Percentiles rank a stretch among this genome's conserved stretches.
Conservation (phyloP, 1,140 invertebrate species). For the Formica selysi region DNA sequence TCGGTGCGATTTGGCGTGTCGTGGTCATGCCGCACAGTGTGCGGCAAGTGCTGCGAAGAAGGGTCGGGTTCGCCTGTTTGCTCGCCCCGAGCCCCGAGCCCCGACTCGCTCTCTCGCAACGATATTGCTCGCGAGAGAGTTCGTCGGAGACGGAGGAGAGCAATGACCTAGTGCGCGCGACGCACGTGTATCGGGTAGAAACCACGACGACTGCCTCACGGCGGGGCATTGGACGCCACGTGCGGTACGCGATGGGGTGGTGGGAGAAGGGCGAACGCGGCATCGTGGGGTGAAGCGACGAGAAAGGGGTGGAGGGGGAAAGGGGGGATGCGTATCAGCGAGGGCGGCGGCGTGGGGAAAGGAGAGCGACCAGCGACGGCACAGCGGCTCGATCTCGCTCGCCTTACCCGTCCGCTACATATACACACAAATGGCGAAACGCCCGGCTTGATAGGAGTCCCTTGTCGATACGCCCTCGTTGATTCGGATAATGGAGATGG, state of each 20-base stretch:
- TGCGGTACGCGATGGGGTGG: constrained; percentile 55
- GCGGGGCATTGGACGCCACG: constrained; percentile 82
- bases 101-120: constrained; percentile 9
- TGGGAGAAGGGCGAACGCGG: constrained; percentile 37
- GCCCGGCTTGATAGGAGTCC: not conserved
- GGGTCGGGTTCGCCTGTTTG: constrained; percentile 1
- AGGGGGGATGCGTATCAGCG: no score
- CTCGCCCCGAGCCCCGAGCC: not conserved
- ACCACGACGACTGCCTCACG: constrained; percentile 81
- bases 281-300: not conserved
- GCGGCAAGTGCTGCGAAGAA: constrained; percentile 29
- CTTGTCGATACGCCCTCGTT: constrained; percentile 47
- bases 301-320: not conserved
- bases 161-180: constrained; percentile 84
- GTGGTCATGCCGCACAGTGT: constrained; percentile 50
- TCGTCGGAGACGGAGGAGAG: constrained; percentile 71
- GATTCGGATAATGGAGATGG: constrained; percentile 51
- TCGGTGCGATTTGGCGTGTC: constrained; percentile 34
- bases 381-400: no score
- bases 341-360: no score
- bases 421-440: not conserved
- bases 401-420: not conserved
- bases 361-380: not conserved
- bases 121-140: constrained; percentile 73
- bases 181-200: constrained; percentile 82